Evolutionary conservation across 2,888 invertebrate genomes (phyloP).

Genomic region (Drosophila anomelani): DNA sequence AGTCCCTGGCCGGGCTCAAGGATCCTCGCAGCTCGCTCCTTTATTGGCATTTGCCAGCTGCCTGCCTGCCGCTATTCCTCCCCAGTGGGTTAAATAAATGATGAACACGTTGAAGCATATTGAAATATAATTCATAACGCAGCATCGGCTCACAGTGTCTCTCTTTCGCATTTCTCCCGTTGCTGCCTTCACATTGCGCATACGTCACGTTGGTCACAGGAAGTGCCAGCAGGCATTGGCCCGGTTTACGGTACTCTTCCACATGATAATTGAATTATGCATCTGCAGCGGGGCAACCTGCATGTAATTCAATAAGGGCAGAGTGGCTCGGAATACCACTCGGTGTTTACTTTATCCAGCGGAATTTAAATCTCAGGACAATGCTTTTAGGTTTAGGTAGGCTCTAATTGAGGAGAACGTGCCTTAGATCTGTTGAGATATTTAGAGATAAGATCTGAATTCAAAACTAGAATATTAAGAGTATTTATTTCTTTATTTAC

Average conservation of each 20-base stretch:
- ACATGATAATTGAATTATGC: constrained; percentile 59
- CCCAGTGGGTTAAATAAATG: constrained; percentile 63
- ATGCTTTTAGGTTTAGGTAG: not conserved
- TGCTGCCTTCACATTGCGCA: constrained; percentile 22
- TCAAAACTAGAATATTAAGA: too few species aligned
- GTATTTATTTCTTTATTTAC: not conserved
- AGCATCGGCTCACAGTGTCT: constrained; percentile 30
- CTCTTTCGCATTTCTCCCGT: constrained; percentile 14
- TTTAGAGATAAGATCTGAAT: not conserved
- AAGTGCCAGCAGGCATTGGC: constrained; percentile 18
- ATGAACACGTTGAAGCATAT: constrained; percentile 73
- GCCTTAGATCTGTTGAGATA: not conserved
- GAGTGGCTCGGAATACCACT: not conserved
- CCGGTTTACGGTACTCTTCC: constrained; percentile 11
- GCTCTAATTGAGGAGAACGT: not conserved
- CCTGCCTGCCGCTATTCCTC: constrained; percentile 18
- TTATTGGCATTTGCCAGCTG: constrained; percentile 45
- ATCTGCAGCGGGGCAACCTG: constrained; percentile 36
- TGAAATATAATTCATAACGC: constrained; percentile 75
- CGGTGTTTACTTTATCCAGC: not conserved
- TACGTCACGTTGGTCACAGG: constrained; percentile 41
- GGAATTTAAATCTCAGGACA: not conserved
- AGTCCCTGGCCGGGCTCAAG: constrained; percentile 39
- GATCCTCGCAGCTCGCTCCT: constrained; percentile 30
- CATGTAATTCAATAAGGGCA: constrained; percentile 44